These are phyloP conservation scores for Papilio dardanus DNA, from an alignment of 1,140 invertebrate species.

Conservation along the genomic window DNA sequence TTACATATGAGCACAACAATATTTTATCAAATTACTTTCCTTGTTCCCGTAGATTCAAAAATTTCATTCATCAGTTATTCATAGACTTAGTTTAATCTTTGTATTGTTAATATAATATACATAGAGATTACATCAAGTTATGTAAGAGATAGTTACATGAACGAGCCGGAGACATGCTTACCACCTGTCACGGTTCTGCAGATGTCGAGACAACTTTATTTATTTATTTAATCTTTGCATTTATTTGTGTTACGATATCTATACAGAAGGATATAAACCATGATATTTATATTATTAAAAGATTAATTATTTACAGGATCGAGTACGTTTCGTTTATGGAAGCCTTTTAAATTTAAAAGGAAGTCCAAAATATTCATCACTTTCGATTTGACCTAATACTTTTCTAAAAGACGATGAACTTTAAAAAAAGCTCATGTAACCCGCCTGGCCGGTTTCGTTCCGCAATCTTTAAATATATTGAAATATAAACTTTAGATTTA, in stretches of 20 bases:
- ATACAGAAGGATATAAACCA: not conserved
- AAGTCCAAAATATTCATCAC: not conserved
- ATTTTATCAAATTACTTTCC: not conserved
- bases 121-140: not conserved
- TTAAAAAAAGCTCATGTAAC: not conserved
- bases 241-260: not conserved
- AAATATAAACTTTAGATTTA: not conserved
- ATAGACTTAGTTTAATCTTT: too few species aligned
- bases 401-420: not conserved
- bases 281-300: not conserved
- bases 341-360: not conserved
- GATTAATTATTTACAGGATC: not conserved
- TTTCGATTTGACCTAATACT: too few species aligned
- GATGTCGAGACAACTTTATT: conserved; percentile 3
- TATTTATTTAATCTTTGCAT: conserved; percentile 10
- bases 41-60: not conserved
- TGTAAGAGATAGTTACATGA: not conserved
- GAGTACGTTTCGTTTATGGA: not conserved
- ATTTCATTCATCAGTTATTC: not conserved
- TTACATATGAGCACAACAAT: not conserved
- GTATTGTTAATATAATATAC: not conserved
- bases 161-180: not conserved
- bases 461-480: not conserved
- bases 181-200: not conserved
- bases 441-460: not conserved